phyloP scores from a whole-genome alignment of 2,888 invertebrate species.

The Lamellibrachia satsuma region DNA sequence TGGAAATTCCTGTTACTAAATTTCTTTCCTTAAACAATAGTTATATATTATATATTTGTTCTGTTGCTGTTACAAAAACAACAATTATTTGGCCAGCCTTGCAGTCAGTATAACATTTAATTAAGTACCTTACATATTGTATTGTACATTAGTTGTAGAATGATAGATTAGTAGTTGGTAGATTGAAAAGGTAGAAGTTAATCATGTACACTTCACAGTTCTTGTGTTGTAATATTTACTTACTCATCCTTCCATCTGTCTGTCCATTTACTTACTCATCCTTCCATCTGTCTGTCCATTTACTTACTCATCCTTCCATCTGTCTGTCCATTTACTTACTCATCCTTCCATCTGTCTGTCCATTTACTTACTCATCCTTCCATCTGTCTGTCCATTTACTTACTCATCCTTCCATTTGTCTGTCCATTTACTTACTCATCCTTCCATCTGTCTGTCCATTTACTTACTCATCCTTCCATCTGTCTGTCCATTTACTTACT shows the following conservation, averaged over 20 bases:
- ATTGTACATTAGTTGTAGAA: not conserved
- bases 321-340: not conserved
- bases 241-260: not conserved
- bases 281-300: not conserved
- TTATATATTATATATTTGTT: not conserved
- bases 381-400: not conserved
- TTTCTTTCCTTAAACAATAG: not conserved
- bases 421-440: too few relatives aligned
- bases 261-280: too few relatives aligned
- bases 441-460: not conserved
- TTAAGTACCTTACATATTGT: not conserved
- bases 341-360: not conserved
- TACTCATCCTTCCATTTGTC: not conserved
- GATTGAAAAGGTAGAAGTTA: not conserved
- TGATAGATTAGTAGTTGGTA: not conserved
- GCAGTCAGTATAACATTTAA: not conserved
- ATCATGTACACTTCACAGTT: not conserved
- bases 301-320: too few relatives aligned
- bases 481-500: not conserved
- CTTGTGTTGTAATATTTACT: not conserved
- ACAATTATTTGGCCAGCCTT: not conserved
- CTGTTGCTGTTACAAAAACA: not conserved
- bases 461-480: too few relatives aligned
- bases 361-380: too few relatives aligned
- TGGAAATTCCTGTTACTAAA: not conserved